Evolutionary conservation across 35 echinoderm and acorn worm genomes (phyloP).

Genomic region (Apostichopus japonicus): DNA sequence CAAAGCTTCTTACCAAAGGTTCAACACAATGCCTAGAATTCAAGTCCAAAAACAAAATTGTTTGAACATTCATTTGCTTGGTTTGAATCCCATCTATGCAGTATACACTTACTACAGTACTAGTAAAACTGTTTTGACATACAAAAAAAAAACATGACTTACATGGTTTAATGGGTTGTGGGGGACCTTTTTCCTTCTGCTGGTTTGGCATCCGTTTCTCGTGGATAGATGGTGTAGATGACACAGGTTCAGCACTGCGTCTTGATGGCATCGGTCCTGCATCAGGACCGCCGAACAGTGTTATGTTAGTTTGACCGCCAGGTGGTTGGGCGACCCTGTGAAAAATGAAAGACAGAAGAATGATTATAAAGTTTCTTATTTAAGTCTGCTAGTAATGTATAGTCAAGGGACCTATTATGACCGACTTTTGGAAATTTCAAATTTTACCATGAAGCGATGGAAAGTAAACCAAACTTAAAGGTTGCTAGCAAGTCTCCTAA

Average conservation of each 20-base stretch:
- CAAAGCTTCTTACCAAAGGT: no score
- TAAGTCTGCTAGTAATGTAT: background rate
- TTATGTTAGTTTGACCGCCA: slow-evolving; percentile 23
- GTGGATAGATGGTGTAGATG: slow-evolving; percentile 24
- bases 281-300: slow-evolving; percentile 38
- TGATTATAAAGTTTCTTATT: background rate
- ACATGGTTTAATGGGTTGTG: slow-evolving; percentile 51
- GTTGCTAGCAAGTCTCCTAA: background rate
- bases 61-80: no score
- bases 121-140: background rate
- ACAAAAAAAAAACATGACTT: background rate
- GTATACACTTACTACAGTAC: background rate
- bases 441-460: no score
- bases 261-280: slow-evolving; percentile 49
- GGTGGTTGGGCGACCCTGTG: slow-evolving; percentile 37
- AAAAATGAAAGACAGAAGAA: background rate
- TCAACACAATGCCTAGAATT: no score
- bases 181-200: slow-evolving; percentile 47
- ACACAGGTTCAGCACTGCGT: slow-evolving; percentile 37
- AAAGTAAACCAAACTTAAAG: no score
- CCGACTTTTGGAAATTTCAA: background rate
- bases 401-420: background rate
- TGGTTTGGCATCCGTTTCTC: slow-evolving; percentile 52
- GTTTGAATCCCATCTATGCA: no score
- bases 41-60: no score